These are phyloP conservation scores for Heliconius eleuchia DNA, from an alignment of 1,140 invertebrate genomes.

Conservation along the genomic window DNA sequence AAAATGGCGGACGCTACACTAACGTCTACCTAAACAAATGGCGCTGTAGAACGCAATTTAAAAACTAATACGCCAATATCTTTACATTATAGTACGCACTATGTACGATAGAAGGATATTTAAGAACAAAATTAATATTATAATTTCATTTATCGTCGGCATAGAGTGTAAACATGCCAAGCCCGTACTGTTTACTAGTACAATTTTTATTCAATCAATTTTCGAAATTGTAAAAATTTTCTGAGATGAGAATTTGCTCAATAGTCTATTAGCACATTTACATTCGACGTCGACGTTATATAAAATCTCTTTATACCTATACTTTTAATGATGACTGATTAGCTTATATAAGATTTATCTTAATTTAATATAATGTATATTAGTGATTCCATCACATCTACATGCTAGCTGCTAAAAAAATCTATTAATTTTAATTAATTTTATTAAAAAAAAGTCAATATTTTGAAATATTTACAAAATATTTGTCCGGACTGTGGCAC, in stretches of 20 bases:
- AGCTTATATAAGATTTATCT: conserved; percentile 11
- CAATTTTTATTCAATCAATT: no score
- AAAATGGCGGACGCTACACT: conserved; percentile 2
- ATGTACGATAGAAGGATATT: conserved; percentile 27
- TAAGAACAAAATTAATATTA: conserved; percentile 13
- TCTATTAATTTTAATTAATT: conserved; percentile 25
- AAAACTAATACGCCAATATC: conserved; percentile 11
- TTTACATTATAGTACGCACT: conserved; percentile 25
- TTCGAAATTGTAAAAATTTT: no score
- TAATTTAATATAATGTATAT: conserved; percentile 21
- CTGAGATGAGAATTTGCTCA: no score
- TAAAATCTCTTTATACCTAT: conserved; percentile 23
- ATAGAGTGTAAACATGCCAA: no score
- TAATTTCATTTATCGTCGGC: conserved; percentile 7
- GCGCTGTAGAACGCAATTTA: not conserved
- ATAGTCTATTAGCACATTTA: no score
- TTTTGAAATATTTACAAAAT: conserved; percentile 29
- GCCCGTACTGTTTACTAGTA: no score
- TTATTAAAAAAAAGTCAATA: conserved; percentile 20
- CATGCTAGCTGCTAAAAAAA: conserved; percentile 39
- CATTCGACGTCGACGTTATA: not conserved
- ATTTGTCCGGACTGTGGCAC: conserved; percentile 21
- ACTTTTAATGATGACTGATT: conserved; percentile 17
- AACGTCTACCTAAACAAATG: not conserved
- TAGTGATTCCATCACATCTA: conserved; percentile 47